These are phyloP conservation scores for Larimichthys polyactis DNA, from an alignment of 2,113 vertebrate genomes.

Conservation along the genomic window DNA sequence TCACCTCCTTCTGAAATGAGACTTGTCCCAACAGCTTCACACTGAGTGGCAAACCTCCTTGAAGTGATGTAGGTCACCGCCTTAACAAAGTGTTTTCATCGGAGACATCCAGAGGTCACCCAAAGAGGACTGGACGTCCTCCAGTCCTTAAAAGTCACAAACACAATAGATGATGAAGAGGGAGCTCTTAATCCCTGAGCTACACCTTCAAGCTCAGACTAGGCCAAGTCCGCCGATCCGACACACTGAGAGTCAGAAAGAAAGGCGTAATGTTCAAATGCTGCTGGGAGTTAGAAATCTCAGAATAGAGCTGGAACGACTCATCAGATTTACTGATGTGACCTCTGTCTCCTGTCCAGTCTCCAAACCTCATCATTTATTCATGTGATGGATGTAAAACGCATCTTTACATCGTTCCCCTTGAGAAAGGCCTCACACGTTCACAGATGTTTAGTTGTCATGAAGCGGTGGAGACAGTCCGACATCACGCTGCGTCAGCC, in stretches of 20 bases:
- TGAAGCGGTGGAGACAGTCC: too few relatives aligned
- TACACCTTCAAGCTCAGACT: conserved; percentile 3
- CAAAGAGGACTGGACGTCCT: conserved; percentile 3
- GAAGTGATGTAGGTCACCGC: conserved; percentile 15
- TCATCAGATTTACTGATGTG: not conserved
- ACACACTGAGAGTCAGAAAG: not conserved
- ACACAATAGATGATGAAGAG: conserved; percentile 5
- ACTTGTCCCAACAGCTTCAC: not conserved
- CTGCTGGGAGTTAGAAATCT: not conserved
- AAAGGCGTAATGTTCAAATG: not conserved
- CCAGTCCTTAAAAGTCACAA: conserved; percentile 22
- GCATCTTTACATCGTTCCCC: too few relatives aligned
- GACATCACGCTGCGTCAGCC: too few relatives aligned
- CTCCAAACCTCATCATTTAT: not conserved
- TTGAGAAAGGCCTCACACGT: too few relatives aligned
- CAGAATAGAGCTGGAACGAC: not conserved
- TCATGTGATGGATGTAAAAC: too few relatives aligned
- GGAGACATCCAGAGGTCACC: conserved; percentile 10
- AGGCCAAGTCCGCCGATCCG: not conserved
- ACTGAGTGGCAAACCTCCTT: not conserved
- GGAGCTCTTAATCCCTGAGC: not conserved
- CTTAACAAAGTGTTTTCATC: conserved; percentile 11
- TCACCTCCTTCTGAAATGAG: conserved; percentile 2
- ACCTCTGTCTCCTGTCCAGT: not conserved
- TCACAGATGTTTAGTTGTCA: too few relatives aligned